Base-by-base conservation (phyloP, 92 coral and sea anemone genomes). In the Montipora capitata region DNA sequence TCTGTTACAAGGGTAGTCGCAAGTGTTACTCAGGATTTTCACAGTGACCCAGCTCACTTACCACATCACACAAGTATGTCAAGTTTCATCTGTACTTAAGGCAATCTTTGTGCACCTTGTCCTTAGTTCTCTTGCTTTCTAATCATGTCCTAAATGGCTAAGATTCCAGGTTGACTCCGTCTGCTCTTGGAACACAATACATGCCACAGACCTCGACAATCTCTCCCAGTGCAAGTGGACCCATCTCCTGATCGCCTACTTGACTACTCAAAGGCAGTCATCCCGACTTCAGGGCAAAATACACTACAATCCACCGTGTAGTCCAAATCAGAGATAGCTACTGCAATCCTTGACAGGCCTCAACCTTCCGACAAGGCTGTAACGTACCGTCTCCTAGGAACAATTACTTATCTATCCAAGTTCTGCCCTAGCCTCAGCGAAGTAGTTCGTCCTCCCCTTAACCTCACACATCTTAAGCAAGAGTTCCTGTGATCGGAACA, bases 171-270 rank as follows among this genome's bases (percentile, higher is more conserved):
- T n/a, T n/a, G 66, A 18, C 84, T 92, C 70, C 82, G 90, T 79
- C 79, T 88, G 90, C 77, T 92, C 90, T 56, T 92, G 92, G 82
- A 92, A 80, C 88, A 92, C 89, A 43, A 86, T 91, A 73, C 91
- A 89, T 75, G 84, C 89, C 88, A 89, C 91, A 10, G 95, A 93
- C 72, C 83, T 93, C 65, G 76, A 77, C 91, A 89, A 93, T 44
- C 83, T 89, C 18, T 8, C 63, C 67, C 78, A 3, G 85, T 70
- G 5, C 83, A 70, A 56, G 68, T 84, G 78, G 73, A 63, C 56
- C 96, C 91, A 59, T 45, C 8, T 45, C 51, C 4, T 45, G 51
- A 4, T 4, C 8, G 51, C 51, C 51, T 45, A 45, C 51, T 45
- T 45, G 51, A 45, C 51, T 45, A 45, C 51, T 45, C 51, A 45